phyloP scores from a whole-genome alignment of 2,888 invertebrate species.

The Pseudococcus jackbeardsleyi region DNA sequence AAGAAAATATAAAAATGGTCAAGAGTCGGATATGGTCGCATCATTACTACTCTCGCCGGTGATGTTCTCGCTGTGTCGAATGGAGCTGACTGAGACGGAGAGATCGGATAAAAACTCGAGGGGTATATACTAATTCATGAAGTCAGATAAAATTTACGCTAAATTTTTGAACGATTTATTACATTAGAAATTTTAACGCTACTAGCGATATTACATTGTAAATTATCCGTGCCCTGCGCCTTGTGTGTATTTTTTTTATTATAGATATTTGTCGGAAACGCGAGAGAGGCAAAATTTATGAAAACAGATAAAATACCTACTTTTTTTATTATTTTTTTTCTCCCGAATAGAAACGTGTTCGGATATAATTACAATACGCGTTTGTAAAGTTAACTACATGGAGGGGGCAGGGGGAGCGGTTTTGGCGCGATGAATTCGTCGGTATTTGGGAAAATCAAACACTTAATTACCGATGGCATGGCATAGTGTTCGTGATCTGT shows the following conservation, averaged over 20 bases:
- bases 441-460: constrained; percentile 15
- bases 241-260: constrained; percentile 8
- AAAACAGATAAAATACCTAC: constrained; percentile 37
- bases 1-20: constrained; percentile 25
- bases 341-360: not conserved
- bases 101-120: not conserved
- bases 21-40: not conserved
- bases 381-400: not conserved
- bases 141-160: constrained; percentile 47
- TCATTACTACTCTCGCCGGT: not conserved
- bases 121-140: constrained; percentile 31
- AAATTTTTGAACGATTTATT: constrained; percentile 52
- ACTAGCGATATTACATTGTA: constrained; percentile 44
- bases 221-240: not conserved
- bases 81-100: not conserved
- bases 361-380: constrained; percentile 3
- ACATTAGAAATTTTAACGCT: constrained; percentile 48
- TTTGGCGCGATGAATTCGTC: not conserved
- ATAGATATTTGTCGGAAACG: not conserved
- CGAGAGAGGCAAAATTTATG: constrained; percentile 21
- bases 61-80: not conserved
- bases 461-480: constrained; percentile 18
- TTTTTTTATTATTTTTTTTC: not conserved
- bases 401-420: not conserved
- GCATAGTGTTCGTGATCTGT: not conserved